Evolutionary conservation across 2,797 vertebrate genomes (phyloP).

Genomic region (Onychomys leucogaster): DNA sequence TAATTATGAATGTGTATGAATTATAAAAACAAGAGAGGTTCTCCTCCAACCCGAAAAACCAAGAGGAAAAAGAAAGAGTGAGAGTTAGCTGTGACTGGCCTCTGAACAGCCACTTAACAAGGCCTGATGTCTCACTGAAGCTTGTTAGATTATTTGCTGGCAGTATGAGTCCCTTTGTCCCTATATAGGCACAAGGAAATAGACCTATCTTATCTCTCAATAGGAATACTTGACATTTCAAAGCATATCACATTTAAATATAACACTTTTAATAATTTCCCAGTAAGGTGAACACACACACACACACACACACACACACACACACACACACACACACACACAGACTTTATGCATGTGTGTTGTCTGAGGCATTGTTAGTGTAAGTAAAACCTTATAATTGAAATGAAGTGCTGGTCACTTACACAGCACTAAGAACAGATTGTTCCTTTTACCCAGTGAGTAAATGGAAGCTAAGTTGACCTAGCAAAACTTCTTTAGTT

Average conservation of each 20-base stretch:
- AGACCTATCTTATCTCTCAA: neutral
- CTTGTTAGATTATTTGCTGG: neutral
- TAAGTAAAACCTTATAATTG: neutral
- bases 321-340: neutral
- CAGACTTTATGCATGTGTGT: neutral
- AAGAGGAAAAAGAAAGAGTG: neutral
- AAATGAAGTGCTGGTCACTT: neutral
- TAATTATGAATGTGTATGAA: conserved; percentile 99
- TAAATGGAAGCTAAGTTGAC: conserved; percentile 48
- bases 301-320: neutral
- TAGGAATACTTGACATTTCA: conserved; percentile 12
- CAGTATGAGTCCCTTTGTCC: neutral
- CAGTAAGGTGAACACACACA: neutral
- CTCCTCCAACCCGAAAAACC: neutral
- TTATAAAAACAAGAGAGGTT: conserved; percentile 93
- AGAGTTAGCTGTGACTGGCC: neutral
- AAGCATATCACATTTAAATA: conserved; percentile 49
- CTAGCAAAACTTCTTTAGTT: conserved; percentile 64
- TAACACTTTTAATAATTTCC: neutral
- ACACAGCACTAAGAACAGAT: neutral
- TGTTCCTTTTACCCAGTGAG: neutral
- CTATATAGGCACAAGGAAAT: neutral
- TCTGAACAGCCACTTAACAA: neutral
- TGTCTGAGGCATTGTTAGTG: neutral
- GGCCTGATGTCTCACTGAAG: neutral